Conservation (phyloP, 2,113 vertebrate genomes). For the Colaptes auratus region DNA sequence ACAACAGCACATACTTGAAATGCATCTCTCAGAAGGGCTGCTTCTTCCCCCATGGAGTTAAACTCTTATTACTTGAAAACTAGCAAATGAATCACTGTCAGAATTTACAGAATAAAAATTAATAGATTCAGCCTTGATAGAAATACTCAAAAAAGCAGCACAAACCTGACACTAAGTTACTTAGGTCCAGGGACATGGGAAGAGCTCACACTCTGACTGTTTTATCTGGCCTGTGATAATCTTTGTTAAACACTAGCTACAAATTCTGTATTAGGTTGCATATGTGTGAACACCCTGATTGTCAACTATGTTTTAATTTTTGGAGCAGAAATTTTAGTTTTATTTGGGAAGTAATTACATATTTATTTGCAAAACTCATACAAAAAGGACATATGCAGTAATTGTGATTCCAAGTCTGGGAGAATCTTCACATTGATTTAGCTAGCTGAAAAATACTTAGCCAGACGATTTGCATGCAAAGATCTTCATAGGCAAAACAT, state of each 20-base stretch:
- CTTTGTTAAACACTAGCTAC: background rate
- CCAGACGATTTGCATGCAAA: background rate
- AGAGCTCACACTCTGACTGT: background rate
- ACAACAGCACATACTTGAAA: background rate
- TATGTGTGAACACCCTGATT: background rate
- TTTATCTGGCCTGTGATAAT: background rate
- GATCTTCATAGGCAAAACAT: background rate
- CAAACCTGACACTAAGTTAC: background rate
- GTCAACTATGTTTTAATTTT: background rate
- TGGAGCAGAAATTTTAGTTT: background rate
- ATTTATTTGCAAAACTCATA: background rate
- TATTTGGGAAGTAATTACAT: background rate
- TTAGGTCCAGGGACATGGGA: background rate
- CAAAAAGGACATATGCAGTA: background rate
- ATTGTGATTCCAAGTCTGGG: background rate
- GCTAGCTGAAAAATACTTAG: background rate
- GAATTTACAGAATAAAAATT: slow-evolving; percentile 20
- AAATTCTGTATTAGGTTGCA: background rate
- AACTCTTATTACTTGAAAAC: background rate
- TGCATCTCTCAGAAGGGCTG: background rate
- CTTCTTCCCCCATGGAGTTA: background rate
- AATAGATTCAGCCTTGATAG: background rate
- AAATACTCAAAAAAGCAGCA: background rate
- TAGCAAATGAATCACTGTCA: background rate
- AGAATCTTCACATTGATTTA: background rate